A percentile compares a stretch with the other conserved stretches of the same genome.
phyloP scores from a whole-genome alignment of 2,113 vertebrate genomes.

The Campylorhamphus procurvoides region DNA sequence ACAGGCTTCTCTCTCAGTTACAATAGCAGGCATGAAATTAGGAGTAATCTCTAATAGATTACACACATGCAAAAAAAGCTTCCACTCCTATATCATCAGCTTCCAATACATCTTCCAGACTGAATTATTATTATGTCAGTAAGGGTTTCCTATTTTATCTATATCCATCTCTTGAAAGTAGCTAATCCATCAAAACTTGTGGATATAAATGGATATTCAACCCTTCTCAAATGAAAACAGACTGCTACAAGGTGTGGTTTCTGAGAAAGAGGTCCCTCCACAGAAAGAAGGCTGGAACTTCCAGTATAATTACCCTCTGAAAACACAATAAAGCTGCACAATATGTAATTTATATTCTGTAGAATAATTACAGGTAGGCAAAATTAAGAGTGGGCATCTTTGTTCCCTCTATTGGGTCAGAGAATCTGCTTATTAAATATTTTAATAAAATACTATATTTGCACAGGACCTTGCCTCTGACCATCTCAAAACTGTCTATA shows the following conservation, averaged over 20 bases:
- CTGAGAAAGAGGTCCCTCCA: not conserved
- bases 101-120: not conserved
- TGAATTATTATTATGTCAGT: not conserved
- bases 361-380: constrained; percentile 30
- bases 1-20: not conserved
- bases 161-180: not conserved
- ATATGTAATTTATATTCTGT: constrained; percentile 32
- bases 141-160: not conserved
- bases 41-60: not conserved
- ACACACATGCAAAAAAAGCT: not conserved
- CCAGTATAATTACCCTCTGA: constrained; percentile 34
- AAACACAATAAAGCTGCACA: constrained; percentile 40
- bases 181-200: not conserved
- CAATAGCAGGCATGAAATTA: not conserved
- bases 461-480: not conserved
- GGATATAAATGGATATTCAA: not conserved
- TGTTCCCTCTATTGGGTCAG: not conserved
- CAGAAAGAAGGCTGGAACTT: constrained; percentile 32
- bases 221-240: not conserved
- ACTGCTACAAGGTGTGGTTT: constrained; percentile 17
- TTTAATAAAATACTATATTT: constrained; percentile 36
- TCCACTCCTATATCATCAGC: not conserved
- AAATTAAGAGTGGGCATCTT: constrained; percentile 27
- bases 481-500: not conserved
- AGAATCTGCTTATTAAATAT: constrained; percentile 33